Evolutionary conservation across 2,113 vertebrate species (phyloP).

Genomic region (Echinops telfairi): DNA sequence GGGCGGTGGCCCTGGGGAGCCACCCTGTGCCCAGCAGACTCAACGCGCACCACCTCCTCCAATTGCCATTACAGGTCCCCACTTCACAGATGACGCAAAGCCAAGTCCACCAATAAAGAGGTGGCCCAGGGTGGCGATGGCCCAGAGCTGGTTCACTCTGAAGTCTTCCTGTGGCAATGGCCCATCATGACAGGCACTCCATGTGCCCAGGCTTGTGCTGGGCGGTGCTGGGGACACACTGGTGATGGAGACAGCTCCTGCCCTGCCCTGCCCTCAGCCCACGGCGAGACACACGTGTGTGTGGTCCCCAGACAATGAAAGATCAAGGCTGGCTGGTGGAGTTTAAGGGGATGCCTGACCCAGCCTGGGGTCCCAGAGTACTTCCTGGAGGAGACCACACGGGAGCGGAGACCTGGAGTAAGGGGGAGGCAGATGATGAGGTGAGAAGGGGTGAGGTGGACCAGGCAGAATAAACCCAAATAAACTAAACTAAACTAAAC

Average conservation of each 20-base stretch:
- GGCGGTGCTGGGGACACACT: not conserved
- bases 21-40: not conserved
- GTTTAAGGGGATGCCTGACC: too few relatives aligned
- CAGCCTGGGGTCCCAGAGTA: not conserved
- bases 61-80: not conserved
- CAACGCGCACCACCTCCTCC: not conserved
- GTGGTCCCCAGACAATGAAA: not conserved
- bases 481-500: not conserved
- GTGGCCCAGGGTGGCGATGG: not conserved
- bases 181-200: not conserved
- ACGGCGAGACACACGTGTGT: fast-evolving
- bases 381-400: constrained; percentile 43
- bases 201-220: not conserved
- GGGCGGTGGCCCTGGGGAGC: not conserved
- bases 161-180: not conserved
- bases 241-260: not conserved
- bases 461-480: not conserved
- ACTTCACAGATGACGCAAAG: not conserved
- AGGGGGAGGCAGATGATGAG: not conserved
- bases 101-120: not conserved
- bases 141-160: not conserved
- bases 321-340: not conserved
- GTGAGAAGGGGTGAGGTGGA: not conserved
- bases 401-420: not conserved
- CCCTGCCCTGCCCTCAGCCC: not conserved